Percentiles rank a stretch among this genome's conserved stretches.
Conservation (phyloP, 2,888 invertebrate species). For the Amphipoea oculea region DNA sequence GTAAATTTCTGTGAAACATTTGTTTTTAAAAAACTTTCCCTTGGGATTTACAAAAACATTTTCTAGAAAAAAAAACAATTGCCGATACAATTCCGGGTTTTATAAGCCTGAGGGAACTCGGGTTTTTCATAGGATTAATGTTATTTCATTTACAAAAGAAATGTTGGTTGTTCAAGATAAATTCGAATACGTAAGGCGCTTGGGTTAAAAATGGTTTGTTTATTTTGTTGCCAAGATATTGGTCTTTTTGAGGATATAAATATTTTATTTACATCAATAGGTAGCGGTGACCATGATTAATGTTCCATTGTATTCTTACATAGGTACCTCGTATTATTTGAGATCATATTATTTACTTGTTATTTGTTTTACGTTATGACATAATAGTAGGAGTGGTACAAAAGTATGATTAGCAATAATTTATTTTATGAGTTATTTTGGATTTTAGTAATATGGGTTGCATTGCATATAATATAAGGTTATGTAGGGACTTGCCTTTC, state of each 20-base stretch:
- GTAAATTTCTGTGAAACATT: neutral
- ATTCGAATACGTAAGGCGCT: constrained; percentile 10
- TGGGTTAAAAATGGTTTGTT: constrained; percentile 3
- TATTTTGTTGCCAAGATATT: neutral
- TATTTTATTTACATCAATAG: neutral
- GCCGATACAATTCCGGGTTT: constrained; percentile 4
- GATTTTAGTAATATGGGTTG: neutral
- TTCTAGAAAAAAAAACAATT: neutral
- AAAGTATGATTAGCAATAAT: neutral
- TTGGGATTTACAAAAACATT: neutral
- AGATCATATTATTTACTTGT: neutral
- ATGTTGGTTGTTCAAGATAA: constrained; percentile 10
- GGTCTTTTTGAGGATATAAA: neutral
- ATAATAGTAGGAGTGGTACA: neutral
- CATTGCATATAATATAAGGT: neutral
- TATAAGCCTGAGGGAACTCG: neutral
- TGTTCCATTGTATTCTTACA: neutral
- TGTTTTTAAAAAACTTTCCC: neutral
- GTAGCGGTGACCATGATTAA: neutral
- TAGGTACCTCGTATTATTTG: neutral
- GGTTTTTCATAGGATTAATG: constrained; percentile 27
- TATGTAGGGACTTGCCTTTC: neutral
- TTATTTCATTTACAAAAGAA: constrained; percentile 31
- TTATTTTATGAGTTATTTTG: neutral
- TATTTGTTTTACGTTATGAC: neutral